A percentile compares a stretch with the other conserved stretches of the same genome.
Conservation (phyloP, 1,140 invertebrate species). For the Linepithema humile region DNA sequence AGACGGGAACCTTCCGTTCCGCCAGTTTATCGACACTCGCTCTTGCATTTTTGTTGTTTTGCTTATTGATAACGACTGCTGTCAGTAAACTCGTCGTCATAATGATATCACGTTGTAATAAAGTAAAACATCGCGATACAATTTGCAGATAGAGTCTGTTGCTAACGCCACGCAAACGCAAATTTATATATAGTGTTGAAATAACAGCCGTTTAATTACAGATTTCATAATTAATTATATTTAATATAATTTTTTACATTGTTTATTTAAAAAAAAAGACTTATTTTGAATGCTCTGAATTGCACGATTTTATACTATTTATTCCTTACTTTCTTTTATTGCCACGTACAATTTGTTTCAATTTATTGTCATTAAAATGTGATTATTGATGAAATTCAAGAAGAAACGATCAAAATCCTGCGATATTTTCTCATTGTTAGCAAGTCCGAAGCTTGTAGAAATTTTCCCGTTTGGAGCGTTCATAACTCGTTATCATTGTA, state of each 20-base stretch:
- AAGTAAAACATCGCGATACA: slow-evolving; percentile 6
- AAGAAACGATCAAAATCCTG: too few relatives aligned
- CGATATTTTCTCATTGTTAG: background rate
- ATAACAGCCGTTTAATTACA: background rate
- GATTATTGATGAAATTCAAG: background rate
- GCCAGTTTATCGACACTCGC: slow-evolving; percentile 63
- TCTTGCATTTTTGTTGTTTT: slow-evolving; percentile 67
- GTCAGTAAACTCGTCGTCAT: slow-evolving; percentile 1
- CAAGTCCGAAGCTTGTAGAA: background rate
- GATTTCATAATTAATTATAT: slow-evolving; percentile 11
- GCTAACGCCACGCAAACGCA: background rate
- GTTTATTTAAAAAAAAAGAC: too few relatives aligned
- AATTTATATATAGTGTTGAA: background rate
- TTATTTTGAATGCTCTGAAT: too few relatives aligned
- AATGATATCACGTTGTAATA: slow-evolving; percentile 22
- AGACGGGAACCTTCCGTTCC: slow-evolving; percentile 69
- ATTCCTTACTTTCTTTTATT: background rate
- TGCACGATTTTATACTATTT: background rate
- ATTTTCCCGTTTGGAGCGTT: slow-evolving; percentile 4
- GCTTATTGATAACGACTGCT: slow-evolving; percentile 51
- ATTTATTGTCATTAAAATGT: background rate
- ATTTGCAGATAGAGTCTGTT: background rate
- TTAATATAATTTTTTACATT: too few relatives aligned
- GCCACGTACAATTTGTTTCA: background rate
- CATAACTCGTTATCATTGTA: slow-evolving; percentile 60